Evolutionary conservation across 1,140 invertebrate species (phyloP).

Genomic region (Oreohelix idahoensis): DNA sequence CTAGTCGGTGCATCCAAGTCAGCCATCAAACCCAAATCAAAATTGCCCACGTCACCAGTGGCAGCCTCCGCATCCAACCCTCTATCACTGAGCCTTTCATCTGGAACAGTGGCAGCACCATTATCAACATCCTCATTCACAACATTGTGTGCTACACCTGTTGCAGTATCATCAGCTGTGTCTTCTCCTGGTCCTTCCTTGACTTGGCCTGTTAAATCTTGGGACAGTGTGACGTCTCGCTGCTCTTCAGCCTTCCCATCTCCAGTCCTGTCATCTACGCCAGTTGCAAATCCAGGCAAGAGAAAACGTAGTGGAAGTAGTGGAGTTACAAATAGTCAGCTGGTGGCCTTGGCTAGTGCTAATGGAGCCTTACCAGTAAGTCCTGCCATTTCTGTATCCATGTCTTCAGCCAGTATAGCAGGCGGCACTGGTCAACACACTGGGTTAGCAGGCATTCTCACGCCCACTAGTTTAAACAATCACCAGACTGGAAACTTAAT

Average conservation of each 20-base stretch:
- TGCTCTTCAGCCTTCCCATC: conserved; percentile 14
- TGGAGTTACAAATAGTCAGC: neutral
- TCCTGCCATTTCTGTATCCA: conserved; percentile 18
- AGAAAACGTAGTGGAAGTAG: conserved; percentile 35
- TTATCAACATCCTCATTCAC: conserved; percentile 2
- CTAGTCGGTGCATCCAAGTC: conserved; percentile 32
- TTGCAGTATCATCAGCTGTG: conserved; percentile 9
- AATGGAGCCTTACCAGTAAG: conserved; percentile 23
- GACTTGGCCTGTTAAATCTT: conserved; percentile 27
- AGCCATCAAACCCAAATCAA: conserved; percentile 53
- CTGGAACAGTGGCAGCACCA: conserved; percentile 36
- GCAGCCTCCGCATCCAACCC: neutral
- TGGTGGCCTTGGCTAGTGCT: conserved; percentile 18
- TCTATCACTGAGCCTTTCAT: conserved; percentile 6
- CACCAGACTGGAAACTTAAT: conserved; percentile 54
- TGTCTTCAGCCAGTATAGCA: conserved; percentile 4
- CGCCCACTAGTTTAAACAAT: conserved; percentile 41
- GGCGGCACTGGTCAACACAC: conserved; percentile 16
- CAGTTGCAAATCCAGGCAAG: conserved; percentile 15
- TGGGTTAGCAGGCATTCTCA: conserved; percentile 30
- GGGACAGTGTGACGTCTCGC: conserved; percentile 7
- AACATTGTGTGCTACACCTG: conserved; percentile 1
- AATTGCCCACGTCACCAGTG: conserved; percentile 46
- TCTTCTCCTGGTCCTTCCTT: conserved; percentile 16
- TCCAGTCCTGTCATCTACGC: neutral